Percentiles rank a stretch among this genome's conserved stretches.
phyloP scores from a whole-genome alignment of 2,888 invertebrate species.

The Hypercompe scribonia region DNA sequence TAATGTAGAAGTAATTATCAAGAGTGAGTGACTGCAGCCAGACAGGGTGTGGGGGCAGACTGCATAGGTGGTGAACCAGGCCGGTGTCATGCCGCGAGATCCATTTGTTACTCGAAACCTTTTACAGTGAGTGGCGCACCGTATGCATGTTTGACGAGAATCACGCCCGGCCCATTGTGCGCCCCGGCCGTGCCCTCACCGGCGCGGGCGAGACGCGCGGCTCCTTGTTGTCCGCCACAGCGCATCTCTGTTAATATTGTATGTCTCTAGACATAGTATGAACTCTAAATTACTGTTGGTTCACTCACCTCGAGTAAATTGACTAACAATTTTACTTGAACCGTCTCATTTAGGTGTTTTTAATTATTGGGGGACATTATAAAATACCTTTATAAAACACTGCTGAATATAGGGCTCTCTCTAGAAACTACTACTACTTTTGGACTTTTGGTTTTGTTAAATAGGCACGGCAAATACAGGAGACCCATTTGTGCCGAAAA shows the following conservation, averaged over 20 bases:
- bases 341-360: not conserved
- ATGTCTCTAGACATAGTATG: not conserved
- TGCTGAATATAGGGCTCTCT: too few species aligned
- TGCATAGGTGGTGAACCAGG: not conserved
- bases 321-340: not conserved
- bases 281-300: not conserved
- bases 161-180: not conserved
- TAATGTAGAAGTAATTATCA: not conserved
- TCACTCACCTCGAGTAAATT: not conserved
- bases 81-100: not conserved
- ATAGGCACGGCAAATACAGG: not conserved
- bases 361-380: not conserved
- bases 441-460: too few species aligned
- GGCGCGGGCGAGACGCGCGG: not conserved
- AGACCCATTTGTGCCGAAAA: not conserved
- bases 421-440: too few species aligned
- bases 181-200: not conserved
- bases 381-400: too few species aligned
- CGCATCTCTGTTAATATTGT: not conserved
- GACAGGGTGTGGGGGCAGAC: conserved; percentile 7
- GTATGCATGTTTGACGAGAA: conserved; percentile 15
- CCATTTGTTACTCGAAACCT: conserved; percentile 12
- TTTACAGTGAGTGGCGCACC: conserved; percentile 14
- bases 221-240: not conserved
- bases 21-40: not conserved